Conservation (phyloP, 2,888 invertebrate genomes). For the Epicampocera succincta region DNA sequence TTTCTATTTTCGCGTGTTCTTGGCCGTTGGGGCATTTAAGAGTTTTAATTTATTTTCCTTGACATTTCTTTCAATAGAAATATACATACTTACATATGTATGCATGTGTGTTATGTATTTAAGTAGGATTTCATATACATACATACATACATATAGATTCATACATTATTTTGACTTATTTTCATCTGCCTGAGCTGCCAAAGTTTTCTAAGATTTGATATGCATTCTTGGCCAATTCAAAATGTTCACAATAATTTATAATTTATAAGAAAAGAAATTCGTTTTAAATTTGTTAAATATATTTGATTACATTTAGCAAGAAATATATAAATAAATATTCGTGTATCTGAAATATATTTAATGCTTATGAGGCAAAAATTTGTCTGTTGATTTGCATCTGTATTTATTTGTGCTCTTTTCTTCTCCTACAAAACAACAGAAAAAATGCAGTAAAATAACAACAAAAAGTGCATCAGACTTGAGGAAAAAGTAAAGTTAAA, state of each 20-base stretch:
- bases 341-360: conserved; percentile 5
- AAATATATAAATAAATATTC: conserved; percentile 4
- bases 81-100: too few species aligned
- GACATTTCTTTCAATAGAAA: too few species aligned
- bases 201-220: background rate
- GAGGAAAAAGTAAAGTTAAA: background rate
- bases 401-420: background rate
- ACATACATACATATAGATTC: too few species aligned
- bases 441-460: background rate
- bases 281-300: conserved; percentile 47
- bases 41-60: too few species aligned
- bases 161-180: background rate
- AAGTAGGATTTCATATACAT: too few species aligned
- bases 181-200: background rate
- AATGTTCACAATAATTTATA: conserved; percentile 11
- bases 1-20: too few species aligned
- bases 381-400: conserved; percentile 40
- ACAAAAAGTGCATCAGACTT: background rate
- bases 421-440: background rate
- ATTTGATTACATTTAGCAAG: conserved; percentile 30
- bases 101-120: too few species aligned
- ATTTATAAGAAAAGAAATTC: conserved; percentile 20
- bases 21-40: too few species aligned
- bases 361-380: conserved; percentile 44
- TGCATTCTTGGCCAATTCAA: background rate